Conservation (phyloP, 2,797 vertebrate genomes). For the Prunella strophiata region DNA sequence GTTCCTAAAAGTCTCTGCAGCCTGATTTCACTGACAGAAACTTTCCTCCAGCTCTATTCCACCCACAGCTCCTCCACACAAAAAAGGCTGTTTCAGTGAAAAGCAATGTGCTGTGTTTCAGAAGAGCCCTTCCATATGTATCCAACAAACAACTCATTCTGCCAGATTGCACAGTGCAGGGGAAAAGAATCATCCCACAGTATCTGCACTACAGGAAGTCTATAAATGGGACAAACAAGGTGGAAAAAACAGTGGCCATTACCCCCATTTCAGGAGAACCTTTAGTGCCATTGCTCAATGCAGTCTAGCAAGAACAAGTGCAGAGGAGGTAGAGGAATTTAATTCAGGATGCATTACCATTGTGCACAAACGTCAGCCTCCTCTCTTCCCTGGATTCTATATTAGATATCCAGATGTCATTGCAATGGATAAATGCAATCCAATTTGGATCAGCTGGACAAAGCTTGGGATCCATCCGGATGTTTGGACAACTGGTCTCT, state of each 20-base stretch:
- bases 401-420: constrained; percentile 83
- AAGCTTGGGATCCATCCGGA: constrained; percentile 85
- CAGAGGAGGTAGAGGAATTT: not conserved
- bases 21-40: constrained; percentile 22
- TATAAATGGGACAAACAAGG: not conserved
- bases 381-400: constrained; percentile 80
- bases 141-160: not conserved
- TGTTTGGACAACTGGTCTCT: constrained; percentile 82
- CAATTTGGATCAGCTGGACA: constrained; percentile 83
- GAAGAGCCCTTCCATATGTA: not conserved
- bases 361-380: constrained; percentile 82
- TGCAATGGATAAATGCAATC: constrained; percentile 85
- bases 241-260: not conserved
- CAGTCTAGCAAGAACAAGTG: not conserved
- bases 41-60: constrained; percentile 37
- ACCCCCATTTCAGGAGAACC: not conserved
- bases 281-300: not conserved
- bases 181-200: not conserved
- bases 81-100: constrained; percentile 31
- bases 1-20: not conserved
- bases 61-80: constrained; percentile 43
- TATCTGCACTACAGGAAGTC: not conserved
- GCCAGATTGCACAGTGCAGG: not conserved
- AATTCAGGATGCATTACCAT: constrained; percentile 71
- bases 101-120: not conserved